Evolutionary conservation across 2,888 invertebrate species (phyloP), one percentile per base, ranked within the genome.

Genomic region (Cremastinae sp.): DNA sequence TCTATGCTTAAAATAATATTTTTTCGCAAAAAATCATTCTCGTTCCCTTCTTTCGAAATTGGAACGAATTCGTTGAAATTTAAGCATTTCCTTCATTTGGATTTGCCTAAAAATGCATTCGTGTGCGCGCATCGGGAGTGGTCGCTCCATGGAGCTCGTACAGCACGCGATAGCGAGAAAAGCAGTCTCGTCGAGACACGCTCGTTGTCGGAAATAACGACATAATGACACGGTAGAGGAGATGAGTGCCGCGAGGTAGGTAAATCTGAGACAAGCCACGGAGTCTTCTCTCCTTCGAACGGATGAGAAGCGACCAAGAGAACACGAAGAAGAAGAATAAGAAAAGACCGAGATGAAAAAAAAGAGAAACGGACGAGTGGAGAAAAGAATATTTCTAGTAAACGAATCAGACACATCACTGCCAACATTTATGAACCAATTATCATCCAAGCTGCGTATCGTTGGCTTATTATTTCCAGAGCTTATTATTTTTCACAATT

Each of bases 191-290:
- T 76, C 86, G 84, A 86, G 86, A 87, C 86, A 86, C 85, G 87
- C 88, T 89, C 88, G 88, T 89, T 88, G 87, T 88, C 86, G 86
- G 86, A 85, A 89, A 88, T 88, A 89, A 89, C 87, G 87, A 88
- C 86, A 89, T 89, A 88, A 89, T 89, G 87, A 89, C 87, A 88
- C 82, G 87, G 87, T 88, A 84, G 85, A 81, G 84, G 86, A 87
- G 84, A 85, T 85, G 87, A 83, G 87, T 83, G 86, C 83, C 72
- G 85, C 82, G 86, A 85, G 84, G 86, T 86, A 86, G 86, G 85
- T 86, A 86, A 87, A 88, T 87, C 84, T 85, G 78, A 83, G 83
- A 79, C 68, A 70, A 74, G 76, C 70, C 71, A 72, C 78, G 70
- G 55, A 62, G 75, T 58, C 49, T 62, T 39, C 5, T 55, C 28